Percentiles rank a stretch among this genome's conserved stretches.
Conservation (phyloP, 2,888 invertebrate genomes). For the Ectemnius cavifrons region DNA sequence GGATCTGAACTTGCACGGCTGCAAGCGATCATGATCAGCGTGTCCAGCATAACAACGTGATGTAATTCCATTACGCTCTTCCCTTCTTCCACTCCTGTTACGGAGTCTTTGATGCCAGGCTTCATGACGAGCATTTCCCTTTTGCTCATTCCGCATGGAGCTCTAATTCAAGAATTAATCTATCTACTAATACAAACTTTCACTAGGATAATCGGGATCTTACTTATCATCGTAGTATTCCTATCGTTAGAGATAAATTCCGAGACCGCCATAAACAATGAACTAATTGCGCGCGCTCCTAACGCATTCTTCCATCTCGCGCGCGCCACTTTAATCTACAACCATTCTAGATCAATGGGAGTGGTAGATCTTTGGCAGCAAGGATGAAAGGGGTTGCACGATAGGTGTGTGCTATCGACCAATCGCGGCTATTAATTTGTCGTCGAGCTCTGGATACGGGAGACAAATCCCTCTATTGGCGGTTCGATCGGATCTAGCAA, state of each 20-base stretch:
- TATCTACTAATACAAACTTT: not conserved
- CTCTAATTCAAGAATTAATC: not conserved
- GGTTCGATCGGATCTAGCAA: slow-evolving; percentile 16
- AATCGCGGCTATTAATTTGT: not conserved
- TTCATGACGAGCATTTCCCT: slow-evolving; percentile 32
- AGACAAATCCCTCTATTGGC: slow-evolving; percentile 13
- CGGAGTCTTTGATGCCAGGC: slow-evolving; percentile 14
- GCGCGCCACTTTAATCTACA: slow-evolving; percentile 31
- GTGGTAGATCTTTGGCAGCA: not conserved
- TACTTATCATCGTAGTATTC: slow-evolving; percentile 41
- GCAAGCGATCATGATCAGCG: slow-evolving; percentile 44
- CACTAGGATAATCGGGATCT: slow-evolving; percentile 50
- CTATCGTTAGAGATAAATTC: slow-evolving; percentile 50
- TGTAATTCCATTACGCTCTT: slow-evolving; percentile 42
- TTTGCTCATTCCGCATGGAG: not conserved
- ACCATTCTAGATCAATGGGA: slow-evolving; percentile 27
- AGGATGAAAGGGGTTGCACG: not conserved
- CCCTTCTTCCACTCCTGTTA: slow-evolving; percentile 21
- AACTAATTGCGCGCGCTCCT: slow-evolving; percentile 34
- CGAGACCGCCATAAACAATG: slow-evolving; percentile 31
- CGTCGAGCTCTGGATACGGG: not conserved
- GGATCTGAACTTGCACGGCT: slow-evolving; percentile 37
- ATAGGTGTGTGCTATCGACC: not conserved
- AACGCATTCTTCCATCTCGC: slow-evolving; percentile 23
- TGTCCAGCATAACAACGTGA: slow-evolving; percentile 53